Conservation (phyloP, 2,113 vertebrate species). For the Phalacrocorax carbo region DNA sequence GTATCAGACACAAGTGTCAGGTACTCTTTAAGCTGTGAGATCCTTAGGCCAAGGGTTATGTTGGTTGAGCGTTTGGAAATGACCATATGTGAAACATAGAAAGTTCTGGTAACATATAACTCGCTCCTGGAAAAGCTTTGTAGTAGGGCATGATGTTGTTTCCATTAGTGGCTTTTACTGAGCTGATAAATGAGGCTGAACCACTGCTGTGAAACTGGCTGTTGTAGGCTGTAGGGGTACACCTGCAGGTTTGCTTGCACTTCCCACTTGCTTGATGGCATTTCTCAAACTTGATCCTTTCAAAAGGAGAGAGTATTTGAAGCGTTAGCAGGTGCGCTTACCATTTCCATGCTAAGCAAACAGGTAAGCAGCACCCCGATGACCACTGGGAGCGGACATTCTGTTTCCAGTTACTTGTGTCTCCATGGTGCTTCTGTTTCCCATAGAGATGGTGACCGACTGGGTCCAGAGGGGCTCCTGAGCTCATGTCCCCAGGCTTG, state of each 20-base stretch:
- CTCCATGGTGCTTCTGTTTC: accelerated
- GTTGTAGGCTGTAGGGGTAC: background rate
- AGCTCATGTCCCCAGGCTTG: background rate
- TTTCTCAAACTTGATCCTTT: background rate
- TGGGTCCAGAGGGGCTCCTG: background rate
- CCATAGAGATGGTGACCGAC: accelerated
- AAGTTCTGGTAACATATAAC: background rate
- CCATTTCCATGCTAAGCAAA: background rate
- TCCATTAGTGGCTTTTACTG: background rate
- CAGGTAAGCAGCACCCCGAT: background rate
- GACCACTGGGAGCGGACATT: background rate
- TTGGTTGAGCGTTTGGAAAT: background rate
- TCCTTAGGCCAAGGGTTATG: background rate
- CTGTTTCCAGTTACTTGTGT: background rate
- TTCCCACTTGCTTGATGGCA: background rate
- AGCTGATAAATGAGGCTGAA: background rate
- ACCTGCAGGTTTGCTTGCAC: background rate
- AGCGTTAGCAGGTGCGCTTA: accelerated
- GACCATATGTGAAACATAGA: accelerated
- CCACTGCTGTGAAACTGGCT: background rate
- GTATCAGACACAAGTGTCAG: background rate
- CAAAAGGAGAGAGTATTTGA: background rate
- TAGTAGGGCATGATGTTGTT: background rate
- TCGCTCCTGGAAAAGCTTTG: background rate
- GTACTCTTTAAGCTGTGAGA: background rate